Base-by-base conservation (phyloP, 1,140 invertebrate genomes). In the Anagrus nilaparvatae region DNA sequence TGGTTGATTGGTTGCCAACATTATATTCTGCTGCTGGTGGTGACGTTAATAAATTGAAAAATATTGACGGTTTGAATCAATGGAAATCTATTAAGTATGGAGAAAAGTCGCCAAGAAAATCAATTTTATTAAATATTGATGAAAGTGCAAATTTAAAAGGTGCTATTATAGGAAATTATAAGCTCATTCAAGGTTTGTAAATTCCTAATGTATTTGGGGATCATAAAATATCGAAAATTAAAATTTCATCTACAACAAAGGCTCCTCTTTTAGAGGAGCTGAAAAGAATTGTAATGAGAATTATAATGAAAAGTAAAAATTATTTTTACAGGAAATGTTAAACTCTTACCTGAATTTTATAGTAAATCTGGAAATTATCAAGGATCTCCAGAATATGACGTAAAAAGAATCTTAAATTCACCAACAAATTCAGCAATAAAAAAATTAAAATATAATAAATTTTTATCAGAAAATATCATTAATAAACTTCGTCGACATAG, bases 1-100 rank as follows among this genome's bases (percentile, higher is more conserved):
- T 86, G 9, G 72, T 71, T 38, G 84, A 87, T 60, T 86, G 83
- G 82, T 53, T 87, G 24, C 83, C 84, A 0, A 82, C 82, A 1
- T 46, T 83, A 0, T 74, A 66, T 30, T 42, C 60, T 13, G 71
- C 72, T 5, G 74, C 70, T 14, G 73, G 75, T 40, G 71, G 72
- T 19, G 59, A 72, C 44, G 29, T 60, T 2, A 43, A 51, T 1
- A 50, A 60, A 49, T 39, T 68, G 0, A 31, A 41, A 3, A 12
- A 51, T 28, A 48, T 66, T 0, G 73, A 74, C 40, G 73, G 73
- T 3, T 39, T 67, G 4, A 63, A 74, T 60, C 65, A 71, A 39
- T 75, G 73, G 72, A 50, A 56, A 0, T 57, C 52, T 31, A 53
- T 74, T 2, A n/a, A n/a, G n/a, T n/a, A n/a, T n/a, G n/a, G n/a